phyloP scores from a whole-genome alignment of 2,113 vertebrate genomes.

The Pituophis catenifer region DNA sequence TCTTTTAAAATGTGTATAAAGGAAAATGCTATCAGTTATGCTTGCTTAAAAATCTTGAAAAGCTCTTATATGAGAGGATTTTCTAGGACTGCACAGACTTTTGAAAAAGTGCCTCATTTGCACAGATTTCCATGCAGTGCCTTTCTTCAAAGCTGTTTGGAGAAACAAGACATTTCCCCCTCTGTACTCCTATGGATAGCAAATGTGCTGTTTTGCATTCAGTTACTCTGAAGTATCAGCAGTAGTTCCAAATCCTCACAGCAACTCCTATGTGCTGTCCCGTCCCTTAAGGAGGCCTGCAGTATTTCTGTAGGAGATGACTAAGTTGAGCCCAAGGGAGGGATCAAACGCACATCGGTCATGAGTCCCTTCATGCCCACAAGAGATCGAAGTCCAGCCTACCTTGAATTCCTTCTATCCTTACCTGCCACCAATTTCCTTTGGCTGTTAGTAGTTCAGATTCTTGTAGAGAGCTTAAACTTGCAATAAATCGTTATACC shows the following conservation, averaged over 20 bases:
- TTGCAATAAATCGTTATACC: neutral
- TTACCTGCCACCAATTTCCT: neutral
- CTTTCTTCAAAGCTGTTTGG: neutral
- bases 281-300: neutral
- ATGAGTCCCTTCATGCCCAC: neutral
- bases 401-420: neutral
- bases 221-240: neutral
- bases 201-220: neutral
- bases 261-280: neutral
- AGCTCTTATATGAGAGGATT: neutral
- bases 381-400: neutral
- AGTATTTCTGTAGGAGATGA: neutral
- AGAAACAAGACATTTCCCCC: neutral
- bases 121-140: neutral
- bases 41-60: neutral
- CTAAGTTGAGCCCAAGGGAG: neutral
- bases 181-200: neutral
- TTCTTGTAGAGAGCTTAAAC: neutral
- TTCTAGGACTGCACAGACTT: neutral
- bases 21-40: neutral
- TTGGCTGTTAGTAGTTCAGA: neutral
- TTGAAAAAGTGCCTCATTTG: neutral
- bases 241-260: neutral
- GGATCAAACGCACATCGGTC: neutral
- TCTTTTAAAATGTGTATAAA: neutral